Base-by-base conservation (phyloP, 30 jellyfish, hydroid and myxozoan species). In the Sanderia malayensis region DNA sequence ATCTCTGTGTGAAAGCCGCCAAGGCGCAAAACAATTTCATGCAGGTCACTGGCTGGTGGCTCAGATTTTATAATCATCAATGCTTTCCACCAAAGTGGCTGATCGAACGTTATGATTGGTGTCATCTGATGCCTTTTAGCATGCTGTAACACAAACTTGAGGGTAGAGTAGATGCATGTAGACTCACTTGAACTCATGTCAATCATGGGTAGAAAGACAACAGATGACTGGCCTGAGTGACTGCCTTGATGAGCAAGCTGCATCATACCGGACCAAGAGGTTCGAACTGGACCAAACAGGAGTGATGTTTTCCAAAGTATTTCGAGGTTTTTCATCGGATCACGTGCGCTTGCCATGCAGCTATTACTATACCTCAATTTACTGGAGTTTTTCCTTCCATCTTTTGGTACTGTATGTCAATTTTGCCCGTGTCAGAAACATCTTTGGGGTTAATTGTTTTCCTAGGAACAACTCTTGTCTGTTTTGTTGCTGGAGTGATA, bases 191-290 rank as follows among this genome's bases (percentile, higher is more conserved):
- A 67, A 7, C 30, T 67, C 67, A 67, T 41, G 30, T 32, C 69
- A 67, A 67, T 67, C 79, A 67, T 67, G 27, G 79, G 79, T 8
- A 67, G 10, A 19, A 67, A 67, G n/a, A 67, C 11, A 27, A 41
- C 8, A n/a, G 79, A 67, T 9, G 79, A 31, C 33, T 67, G 79
- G 2, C 79, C 79, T 20, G 79, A 21, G 37, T 67, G 28, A 4
- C 21, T 23, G 7, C 70, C 52, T 37, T 37, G 52, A 37, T 37
- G 52, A 37, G 52, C 52, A 37, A 37, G 52, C 52, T 37, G 52
- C 52, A 37, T 37, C 52, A 37, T 37, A 37, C 52, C 52, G 52
- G 52, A 37, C 52, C 52, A 37, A 37, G 52, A 37, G 52, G 52
- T 6, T 37, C 52, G 52, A 37, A 37, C 52, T 37, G 52, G 52